Evolutionary conservation across 1,140 invertebrate genomes (phyloP).

Genomic region (Drosophila sp.): DNA sequence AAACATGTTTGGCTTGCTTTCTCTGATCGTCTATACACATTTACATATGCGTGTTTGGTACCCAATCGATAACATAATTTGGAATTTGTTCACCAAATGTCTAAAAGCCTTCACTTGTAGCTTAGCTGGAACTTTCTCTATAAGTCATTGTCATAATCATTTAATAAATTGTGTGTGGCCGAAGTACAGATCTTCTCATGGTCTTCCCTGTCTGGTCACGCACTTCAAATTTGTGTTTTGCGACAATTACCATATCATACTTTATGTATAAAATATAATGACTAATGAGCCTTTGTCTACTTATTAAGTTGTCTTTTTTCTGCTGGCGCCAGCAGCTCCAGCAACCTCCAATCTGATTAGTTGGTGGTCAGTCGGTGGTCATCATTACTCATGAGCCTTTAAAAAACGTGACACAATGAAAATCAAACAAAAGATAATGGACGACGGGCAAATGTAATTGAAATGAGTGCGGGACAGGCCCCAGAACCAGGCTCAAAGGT

Average conservation of each 20-base stretch:
- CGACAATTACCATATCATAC: slow-evolving; percentile 37
- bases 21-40: too few species aligned
- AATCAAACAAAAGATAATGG: slow-evolving; percentile 17
- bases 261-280: not conserved
- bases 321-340: slow-evolving; percentile 49
- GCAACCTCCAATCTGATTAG: too few species aligned
- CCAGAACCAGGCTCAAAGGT: not conserved
- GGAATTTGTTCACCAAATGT: too few species aligned
- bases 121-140: too few species aligned
- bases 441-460: slow-evolving; percentile 24
- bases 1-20: too few species aligned
- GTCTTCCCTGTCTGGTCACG: too few species aligned
- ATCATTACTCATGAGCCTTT: slow-evolving; percentile 15
- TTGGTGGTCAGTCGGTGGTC: too few species aligned
- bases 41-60: too few species aligned
- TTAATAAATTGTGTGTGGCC: not conserved
- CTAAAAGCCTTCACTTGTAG: too few species aligned
- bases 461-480: slow-evolving; percentile 26
- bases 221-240: slow-evolving; percentile 24
- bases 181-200: too few species aligned
- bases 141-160: too few species aligned
- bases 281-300: slow-evolving; percentile 42
- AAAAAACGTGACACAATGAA: slow-evolving; percentile 58
- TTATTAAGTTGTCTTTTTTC: slow-evolving; percentile 24
- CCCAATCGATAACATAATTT: too few species aligned